Evolutionary conservation across 2,888 invertebrate genomes (phyloP).

Genomic region (Drosophila meridiana): DNA sequence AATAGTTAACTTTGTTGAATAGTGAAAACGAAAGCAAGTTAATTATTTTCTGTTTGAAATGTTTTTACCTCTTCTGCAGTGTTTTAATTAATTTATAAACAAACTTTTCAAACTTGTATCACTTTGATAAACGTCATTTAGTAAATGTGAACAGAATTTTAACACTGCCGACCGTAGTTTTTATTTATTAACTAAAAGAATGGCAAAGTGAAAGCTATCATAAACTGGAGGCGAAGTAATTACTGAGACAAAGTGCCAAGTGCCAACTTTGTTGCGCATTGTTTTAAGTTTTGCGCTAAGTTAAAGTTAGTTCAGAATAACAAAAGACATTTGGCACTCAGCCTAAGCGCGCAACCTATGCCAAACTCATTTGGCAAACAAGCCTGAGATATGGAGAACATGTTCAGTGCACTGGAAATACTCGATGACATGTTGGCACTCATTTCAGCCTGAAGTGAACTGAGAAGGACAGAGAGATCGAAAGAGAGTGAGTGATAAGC

Average conservation of each 20-base stretch:
- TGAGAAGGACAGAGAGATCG: neutral
- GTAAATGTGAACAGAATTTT: no score
- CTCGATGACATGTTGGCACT: slow-evolving; percentile 37
- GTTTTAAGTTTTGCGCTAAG: slow-evolving; percentile 13
- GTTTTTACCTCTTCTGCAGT: neutral
- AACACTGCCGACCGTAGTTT: neutral
- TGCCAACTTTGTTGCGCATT: slow-evolving; percentile 23
- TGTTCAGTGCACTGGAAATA: slow-evolving; percentile 38
- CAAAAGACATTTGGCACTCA: slow-evolving; percentile 26
- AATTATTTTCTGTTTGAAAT: neutral
- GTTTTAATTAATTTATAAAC: neutral
- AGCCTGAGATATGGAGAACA: slow-evolving; percentile 22
- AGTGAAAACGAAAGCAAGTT: neutral
- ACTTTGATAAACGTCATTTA: neutral
- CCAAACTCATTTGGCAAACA: slow-evolving; percentile 53
- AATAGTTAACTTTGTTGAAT: neutral
- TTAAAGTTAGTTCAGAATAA: slow-evolving; percentile 17
- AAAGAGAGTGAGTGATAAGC: slow-evolving; percentile 14
- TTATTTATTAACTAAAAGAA: neutral
- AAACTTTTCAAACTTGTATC: neutral
- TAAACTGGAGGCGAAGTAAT: slow-evolving; percentile 22
- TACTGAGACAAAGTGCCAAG: slow-evolving; percentile 1
- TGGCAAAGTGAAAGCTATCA: neutral
- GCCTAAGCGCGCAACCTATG: slow-evolving; percentile 35
- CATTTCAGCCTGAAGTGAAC: slow-evolving; percentile 9